phyloP scores from a whole-genome alignment of 2,113 vertebrate genomes.

The Hyla sarda region DNA sequence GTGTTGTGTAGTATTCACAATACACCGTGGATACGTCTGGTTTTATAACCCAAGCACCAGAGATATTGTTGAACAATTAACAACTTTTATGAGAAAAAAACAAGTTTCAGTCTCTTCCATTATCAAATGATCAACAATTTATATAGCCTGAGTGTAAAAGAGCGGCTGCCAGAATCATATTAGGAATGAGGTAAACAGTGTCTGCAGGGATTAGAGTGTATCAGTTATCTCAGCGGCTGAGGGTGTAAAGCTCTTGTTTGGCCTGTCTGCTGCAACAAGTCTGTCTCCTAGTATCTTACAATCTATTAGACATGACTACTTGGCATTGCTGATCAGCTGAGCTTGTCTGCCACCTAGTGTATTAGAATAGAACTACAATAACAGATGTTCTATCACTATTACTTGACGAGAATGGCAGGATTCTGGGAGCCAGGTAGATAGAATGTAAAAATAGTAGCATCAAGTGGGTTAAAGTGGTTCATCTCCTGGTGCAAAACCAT shows the following conservation, averaged over 20 bases:
- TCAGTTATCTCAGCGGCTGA: conserved; percentile 30
- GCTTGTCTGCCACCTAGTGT: conserved; percentile 30
- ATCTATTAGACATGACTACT: conserved; percentile 7
- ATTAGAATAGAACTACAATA: not conserved
- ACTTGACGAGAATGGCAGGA: not conserved
- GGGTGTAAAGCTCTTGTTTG: conserved; percentile 45
- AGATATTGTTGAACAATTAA: conserved; percentile 1
- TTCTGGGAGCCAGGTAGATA: not conserved
- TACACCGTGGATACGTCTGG: not conserved
- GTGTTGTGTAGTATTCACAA: not conserved
- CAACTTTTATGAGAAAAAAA: conserved; percentile 21
- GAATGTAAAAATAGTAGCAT: too few relatives aligned
- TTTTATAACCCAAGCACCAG: not conserved
- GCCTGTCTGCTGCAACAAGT: conserved; percentile 45
- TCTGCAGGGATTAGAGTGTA: conserved; percentile 31
- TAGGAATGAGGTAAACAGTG: conserved; percentile 34
- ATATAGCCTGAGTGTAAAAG: not conserved
- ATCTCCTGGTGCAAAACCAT: too few relatives aligned
- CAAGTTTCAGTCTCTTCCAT: not conserved
- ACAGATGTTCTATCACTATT: not conserved
- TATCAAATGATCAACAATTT: conserved; percentile 21
- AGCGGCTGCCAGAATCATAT: conserved; percentile 17
- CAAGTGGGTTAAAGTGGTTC: too few relatives aligned
- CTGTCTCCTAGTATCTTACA: conserved; percentile 14
- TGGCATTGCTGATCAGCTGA: not conserved